Evolutionary conservation across 2,888 invertebrate genomes (phyloP), one percentile per base, ranked within the genome.

Genomic region (Busseola fusca): DNA sequence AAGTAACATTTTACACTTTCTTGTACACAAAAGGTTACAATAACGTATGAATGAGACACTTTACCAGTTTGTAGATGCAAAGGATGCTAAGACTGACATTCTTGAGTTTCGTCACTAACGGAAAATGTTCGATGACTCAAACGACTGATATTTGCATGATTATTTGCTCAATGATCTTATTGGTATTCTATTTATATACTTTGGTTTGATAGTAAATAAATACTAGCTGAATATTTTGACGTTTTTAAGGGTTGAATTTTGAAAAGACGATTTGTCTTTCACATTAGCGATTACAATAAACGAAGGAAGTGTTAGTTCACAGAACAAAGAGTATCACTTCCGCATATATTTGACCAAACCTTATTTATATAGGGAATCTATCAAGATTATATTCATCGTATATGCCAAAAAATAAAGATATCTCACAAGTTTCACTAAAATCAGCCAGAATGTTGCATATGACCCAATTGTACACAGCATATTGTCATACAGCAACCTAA

Each of bases 41-140:
- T 56, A 62, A 42, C 5, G 48, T 57, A 58, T 30, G 59, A 54
- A 50, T 45, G 50, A 52, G 30, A 45, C 21, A 37, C 21, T 56
- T 54, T 21, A 37, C 37, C 7, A 37, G n/a, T 71, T 66, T 69
- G 52, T 54, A 60, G 62, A 58, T 72, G 73, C 57, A 73, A 72
- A 79, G 69, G 71, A 72, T 71, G 67, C 56, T 56, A 66, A 60
- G n/a, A 58, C 59, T 34, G 52, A 40, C 80, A 80, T 83, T 78
- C 81, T 78, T 64, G 37, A 16, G 69, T 78, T 70, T 83, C 80
- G 71, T 69, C 70, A 81, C 57, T 54, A 50, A 54, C 60, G 70
- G 66, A 62, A 72, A 60, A 34, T 72, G 59, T 27, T 40, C 65
- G 62, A 52, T 84, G 85, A 85, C 58, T 84, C 82, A 85, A 79